Conservation (phyloP, 2,888 invertebrate species). For the Andrena camellia region DNA sequence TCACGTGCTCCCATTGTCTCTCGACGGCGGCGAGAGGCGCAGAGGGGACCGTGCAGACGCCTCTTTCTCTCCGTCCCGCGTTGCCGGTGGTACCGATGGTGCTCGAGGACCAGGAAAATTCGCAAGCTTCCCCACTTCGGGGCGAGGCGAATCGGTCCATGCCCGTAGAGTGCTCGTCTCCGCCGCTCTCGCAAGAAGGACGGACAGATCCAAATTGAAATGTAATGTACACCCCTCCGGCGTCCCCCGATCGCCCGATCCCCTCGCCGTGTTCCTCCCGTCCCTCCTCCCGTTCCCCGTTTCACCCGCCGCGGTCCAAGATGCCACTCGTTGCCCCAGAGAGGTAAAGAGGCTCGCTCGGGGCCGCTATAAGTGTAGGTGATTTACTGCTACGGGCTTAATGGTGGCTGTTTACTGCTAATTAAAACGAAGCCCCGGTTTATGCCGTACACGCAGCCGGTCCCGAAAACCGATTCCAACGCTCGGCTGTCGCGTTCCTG, state of each 20-base stretch:
- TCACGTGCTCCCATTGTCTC: constrained; percentile 60
- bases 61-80: constrained; percentile 9
- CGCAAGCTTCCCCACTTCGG: constrained; percentile 66
- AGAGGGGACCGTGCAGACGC: neutral
- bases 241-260: constrained; percentile 54
- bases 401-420: constrained; percentile 84
- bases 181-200: constrained; percentile 67
- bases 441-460: constrained; percentile 71
- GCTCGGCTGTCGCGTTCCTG: constrained; percentile 14
- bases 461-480: constrained; percentile 73
- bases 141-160: constrained; percentile 71
- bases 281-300: neutral
- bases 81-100: constrained; percentile 32
- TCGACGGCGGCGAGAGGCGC: neutral
- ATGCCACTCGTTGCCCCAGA: constrained; percentile 62
- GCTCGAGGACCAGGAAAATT: constrained; percentile 68
- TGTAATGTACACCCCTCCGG: constrained; percentile 79
- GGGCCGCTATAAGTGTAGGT: constrained; percentile 79
- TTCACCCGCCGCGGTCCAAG: constrained; percentile 58
- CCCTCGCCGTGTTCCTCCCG: constrained; percentile 33
- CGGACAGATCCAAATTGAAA: constrained; percentile 82
- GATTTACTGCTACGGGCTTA: constrained; percentile 83
- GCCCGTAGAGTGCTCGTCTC: constrained; percentile 72
- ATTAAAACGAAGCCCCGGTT: constrained; percentile 83
- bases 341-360: constrained; percentile 60